Conservation (phyloP, 2,113 vertebrate genomes). For the Chloroceryle aenea region DNA sequence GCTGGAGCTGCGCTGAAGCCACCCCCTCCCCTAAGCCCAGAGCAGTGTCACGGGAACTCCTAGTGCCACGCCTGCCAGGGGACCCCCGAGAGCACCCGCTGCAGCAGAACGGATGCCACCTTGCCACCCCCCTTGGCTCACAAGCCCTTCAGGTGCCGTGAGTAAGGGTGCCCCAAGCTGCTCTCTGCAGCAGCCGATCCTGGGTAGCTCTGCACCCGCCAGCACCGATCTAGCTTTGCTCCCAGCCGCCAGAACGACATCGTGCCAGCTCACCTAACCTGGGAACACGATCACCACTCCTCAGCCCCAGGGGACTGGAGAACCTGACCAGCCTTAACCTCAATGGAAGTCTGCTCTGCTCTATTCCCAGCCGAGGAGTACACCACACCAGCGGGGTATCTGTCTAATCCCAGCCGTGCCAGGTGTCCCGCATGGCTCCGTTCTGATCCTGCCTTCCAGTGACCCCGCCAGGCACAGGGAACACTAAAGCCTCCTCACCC, state of each 20-base stretch:
- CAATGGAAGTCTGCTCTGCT: neutral
- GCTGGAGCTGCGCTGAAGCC: neutral
- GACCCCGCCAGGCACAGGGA: neutral
- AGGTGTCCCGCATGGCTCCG: neutral
- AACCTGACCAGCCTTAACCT: neutral
- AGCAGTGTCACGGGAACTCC: neutral
- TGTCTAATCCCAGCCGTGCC: fast-evolving
- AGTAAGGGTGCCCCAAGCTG: neutral
- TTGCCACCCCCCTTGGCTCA: neutral
- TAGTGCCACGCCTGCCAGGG: neutral
- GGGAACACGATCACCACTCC: neutral
- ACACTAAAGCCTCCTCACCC: neutral
- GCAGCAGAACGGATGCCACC: neutral
- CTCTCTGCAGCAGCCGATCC: neutral
- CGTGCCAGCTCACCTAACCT: neutral
- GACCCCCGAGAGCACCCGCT: fast-evolving
- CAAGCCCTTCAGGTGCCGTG: neutral
- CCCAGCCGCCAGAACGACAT: neutral
- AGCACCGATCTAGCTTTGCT: neutral
- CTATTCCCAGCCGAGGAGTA: neutral
- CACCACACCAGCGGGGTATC: neutral
- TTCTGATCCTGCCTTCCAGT: neutral
- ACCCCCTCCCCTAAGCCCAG: neutral
- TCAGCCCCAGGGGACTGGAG: neutral
- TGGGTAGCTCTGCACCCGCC: neutral